Evolutionary conservation across 1,140 invertebrate species (phyloP), one percentile per base, ranked within the genome.

Genomic region (Micrasema longulum): DNA sequence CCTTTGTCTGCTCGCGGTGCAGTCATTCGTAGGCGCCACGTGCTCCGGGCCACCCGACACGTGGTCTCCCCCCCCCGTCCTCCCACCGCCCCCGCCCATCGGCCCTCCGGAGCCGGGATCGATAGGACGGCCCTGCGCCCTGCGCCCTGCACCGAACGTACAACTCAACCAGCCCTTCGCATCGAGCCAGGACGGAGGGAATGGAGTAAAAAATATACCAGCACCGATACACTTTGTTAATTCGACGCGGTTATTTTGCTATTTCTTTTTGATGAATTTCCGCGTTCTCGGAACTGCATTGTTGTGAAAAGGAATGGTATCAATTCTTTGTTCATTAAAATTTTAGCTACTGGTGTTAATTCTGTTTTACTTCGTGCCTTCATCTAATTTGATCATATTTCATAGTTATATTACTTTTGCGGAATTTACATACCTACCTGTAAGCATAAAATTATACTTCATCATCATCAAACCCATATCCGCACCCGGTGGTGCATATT

Each of bases 1-100:
- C 55, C 55, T 60, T 60, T 60, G 55, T 60, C 35, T 38, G 18
- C n/a, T n/a, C n/a, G 23, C 22, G 52, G 35, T 43, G 36, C 55
- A 60, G 55, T 16, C 55, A 18, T 16, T 38, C 55, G 55, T 16
- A 9, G 55, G 55, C 55, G 55, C 55, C 55, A 60, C 55, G 55
- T 60, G 55, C 55, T 38, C 55, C 55, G 35, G 31, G 14, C 23
- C 47, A 11, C 47, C 18, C 14, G 52, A 38, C 55, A 41, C 36
- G 55, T 38, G 55, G 35, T 14, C 16, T 7, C 31, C 53, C 55
- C 12, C 10, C 12, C 23, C 20, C 20, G 16, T 2, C 50, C 2
- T 7, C 26, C 26, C 26, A 31, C 26, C 7, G 3, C 26, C 3
- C 26, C 26, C 2, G 3, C n/a, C 2, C 23, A 20, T 14, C 50